These are phyloP conservation scores for Thinocorus orbignyianus DNA, from an alignment of 2,113 vertebrate genomes.

Conservation along the genomic window DNA sequence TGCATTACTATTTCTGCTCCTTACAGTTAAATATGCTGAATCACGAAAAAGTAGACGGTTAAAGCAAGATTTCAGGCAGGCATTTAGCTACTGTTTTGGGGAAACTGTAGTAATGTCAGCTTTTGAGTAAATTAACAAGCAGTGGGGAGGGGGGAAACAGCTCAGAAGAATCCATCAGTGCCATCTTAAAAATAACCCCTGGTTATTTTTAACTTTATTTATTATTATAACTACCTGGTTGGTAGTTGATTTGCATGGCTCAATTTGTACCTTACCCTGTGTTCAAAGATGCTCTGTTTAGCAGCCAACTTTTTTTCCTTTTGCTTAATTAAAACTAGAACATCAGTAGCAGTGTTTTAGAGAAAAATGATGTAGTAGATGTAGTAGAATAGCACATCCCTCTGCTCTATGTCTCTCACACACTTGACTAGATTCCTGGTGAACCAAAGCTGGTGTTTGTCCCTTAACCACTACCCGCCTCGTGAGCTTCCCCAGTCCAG, in stretches of 20 bases:
- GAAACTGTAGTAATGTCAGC: background rate
- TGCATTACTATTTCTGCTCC: background rate
- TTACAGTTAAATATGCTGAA: background rate
- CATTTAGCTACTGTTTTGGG: background rate
- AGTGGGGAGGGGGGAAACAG: fast-evolving
- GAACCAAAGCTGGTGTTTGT: background rate
- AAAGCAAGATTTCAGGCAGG: background rate
- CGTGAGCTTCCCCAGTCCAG: background rate
- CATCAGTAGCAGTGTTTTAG: background rate
- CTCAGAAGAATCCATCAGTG: background rate
- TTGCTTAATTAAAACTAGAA: conserved; percentile 9
- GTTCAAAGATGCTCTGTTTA: background rate
- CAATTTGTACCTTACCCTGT: background rate
- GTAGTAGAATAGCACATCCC: background rate
- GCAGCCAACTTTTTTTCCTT: background rate
- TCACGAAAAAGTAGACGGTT: background rate
- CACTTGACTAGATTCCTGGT: background rate
- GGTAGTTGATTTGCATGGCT: background rate
- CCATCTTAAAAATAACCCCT: background rate
- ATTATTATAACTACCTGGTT: too few species aligned
- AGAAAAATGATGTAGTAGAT: background rate
- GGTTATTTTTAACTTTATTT: too few species aligned
- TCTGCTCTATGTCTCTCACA: background rate
- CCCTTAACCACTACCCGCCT: background rate
- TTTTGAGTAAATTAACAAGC: background rate